Base-by-base conservation (phyloP, 2,888 invertebrate genomes). In the Drosophila prolongata region DNA sequence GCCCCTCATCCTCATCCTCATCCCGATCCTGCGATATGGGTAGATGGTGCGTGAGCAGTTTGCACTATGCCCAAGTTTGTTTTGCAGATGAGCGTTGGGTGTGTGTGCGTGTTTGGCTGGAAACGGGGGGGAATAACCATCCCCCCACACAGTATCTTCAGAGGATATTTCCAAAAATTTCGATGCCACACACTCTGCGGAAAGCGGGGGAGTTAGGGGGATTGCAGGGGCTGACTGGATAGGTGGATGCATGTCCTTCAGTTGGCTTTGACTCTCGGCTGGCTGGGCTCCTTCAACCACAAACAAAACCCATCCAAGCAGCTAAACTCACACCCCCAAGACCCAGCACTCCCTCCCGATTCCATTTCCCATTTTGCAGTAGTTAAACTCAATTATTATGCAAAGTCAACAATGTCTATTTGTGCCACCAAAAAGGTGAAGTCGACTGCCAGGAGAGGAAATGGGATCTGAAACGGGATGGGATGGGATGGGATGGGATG, bases 381-480 rank as follows among this genome's bases (percentile, higher is more conserved):
- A 85, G 84, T 85, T 85, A 85, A 85, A 85, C 84, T 85, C 88
- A 85, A 87, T 85, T 85, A 87, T 85, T 85, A 85, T 85, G 84
- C 84, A 85, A 82, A 82, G 84, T 87, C 84, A 85, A 85, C 84
- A 87, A 87, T 85, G 83, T 85, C 79, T 84, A 84, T 81, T 87
- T 84, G 87, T 79, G 87, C 75, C 79, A 87, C 75, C 79, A 78
- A 70, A 65, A 71, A 65, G 75, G 72, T 62, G 49, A 62, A 69
- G 64, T 53, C 71, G 49, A 53, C 60, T 61, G 37, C 40, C 47
- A 24, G 19, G 54, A 44, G 40, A 60, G 50, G 44, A 19, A 49
- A 35, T 35, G 49, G 47, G 47, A 14, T 6, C 13, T 34, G 30
- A 30, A 30, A 30, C n/a, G 30, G 9, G 19, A 43, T 13, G 34